Evolutionary conservation across 2,113 vertebrate species (phyloP), one percentile per base, ranked within the genome.

Genomic region (Parus major): DNA sequence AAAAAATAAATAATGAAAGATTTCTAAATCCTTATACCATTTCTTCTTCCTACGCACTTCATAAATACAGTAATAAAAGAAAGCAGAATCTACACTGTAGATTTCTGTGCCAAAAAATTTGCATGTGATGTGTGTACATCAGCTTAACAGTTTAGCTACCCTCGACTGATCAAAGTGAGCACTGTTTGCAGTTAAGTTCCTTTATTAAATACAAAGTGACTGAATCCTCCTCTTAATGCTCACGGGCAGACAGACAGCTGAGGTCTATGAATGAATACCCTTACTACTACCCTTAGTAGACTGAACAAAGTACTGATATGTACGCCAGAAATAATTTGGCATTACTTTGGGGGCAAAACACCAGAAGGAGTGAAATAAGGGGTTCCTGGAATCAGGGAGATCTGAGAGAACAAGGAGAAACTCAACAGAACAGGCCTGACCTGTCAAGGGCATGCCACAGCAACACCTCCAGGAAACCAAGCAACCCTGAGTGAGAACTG

Each of bases 91-190:
- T 11, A 29, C 31, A 50, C 1, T 28, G 8, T 12, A 52, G 22
- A 16, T 4, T 60, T 69, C 5, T 15, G 4, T 39, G 29, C 15
- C 1, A 0, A 25, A 69, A 16, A 7, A 28, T 31, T 47, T 29
- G 9, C 13, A 7, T 12, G 13, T 2, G 0, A 2, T 23, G 22
- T n/a, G 5, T 36, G 6, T 29, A 29, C 8, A 59, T 23, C 3
- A 5, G 1, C 4, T 60, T 49, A 63, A 63, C 10, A 1, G 1
- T 79, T 75, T 28, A 21, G 19, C 41, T 52, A 23, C 3, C 5
- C 13, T 10, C 1, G 0, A 4, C 15, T n/a, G n/a, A 68, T 53
- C 12, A 59, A 25, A 14, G 17, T 8, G 6, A 69, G 13, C 42
- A 35, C 7, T 50, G 9, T 24, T 82, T 44, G 9, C 8, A 33